Base-by-base conservation (phyloP, 1,140 invertebrate species). In the Trachymyrmex cornetzi region DNA sequence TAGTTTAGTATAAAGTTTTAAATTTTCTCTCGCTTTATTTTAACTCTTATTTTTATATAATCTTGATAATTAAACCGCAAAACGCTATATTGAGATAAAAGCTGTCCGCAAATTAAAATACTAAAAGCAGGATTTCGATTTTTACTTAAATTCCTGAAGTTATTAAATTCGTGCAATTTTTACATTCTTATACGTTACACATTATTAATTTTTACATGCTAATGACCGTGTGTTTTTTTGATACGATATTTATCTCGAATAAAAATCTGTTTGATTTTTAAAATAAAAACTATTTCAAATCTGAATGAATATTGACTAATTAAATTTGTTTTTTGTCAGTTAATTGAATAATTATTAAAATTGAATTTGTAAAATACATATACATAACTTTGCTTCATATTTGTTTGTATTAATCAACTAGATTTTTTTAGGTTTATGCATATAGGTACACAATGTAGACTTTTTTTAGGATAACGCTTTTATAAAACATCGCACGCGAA, bases 271-370 rank as follows among this genome's bases (percentile, higher is more conserved):
- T 72, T 72, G 16, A 55, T n/a, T 48, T 44, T 48, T 44, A 44
- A 67, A 67, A 48, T 11, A 7, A 48, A 69, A 24, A 48, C 44
- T 69, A 69, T 24, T 34, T 53, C 0, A 11, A 74, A 55, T 72
- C 11, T 30, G 24, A 55, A n/a, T 14, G 27, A n/a, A 72, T 55
- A 55, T 55, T 0, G 16, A 55, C 5, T 30, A 55, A 27, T 4
- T n/a, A 30, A 72, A 55, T 55, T 72, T 34, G 30, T 34, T 34
- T 34, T 55, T 72, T 55, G 7, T 71, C 24, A 16, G 14, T 74
- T 57, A 38, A 57, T 57, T 38, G 72, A 59, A 75, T 59, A 59
- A 38, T 75, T 59, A 75, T 75, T 38, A 38, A 75, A 59, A 59
- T 75, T 4, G 14, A 14, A 3, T 50, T 50, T 50, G 3, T 50